phyloP scores from a whole-genome alignment of 2,797 vertebrate species.

The Mormyrops boulengeri region DNA sequence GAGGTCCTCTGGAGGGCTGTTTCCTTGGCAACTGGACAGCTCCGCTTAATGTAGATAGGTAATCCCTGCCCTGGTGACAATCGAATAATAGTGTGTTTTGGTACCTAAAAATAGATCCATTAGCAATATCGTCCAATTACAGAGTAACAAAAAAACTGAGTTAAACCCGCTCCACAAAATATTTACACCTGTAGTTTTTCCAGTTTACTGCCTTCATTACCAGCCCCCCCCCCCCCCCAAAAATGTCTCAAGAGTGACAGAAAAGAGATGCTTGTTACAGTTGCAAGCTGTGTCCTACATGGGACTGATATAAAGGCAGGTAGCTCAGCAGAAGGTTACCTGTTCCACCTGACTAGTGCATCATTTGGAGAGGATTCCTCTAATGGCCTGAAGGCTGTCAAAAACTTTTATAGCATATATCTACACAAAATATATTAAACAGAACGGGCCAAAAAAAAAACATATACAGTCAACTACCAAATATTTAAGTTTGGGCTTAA shows the following conservation, averaged over 20 bases:
- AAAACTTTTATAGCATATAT: neutral
- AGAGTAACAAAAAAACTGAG: neutral
- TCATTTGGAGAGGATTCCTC: neutral
- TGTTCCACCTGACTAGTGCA: neutral
- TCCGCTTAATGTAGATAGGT: slow-evolving; percentile 50
- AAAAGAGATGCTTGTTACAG: neutral
- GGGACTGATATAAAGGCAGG: neutral
- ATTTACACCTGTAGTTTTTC: neutral
- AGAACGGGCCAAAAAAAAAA: neutral
- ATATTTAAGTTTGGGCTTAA: neutral
- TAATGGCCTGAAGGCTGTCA: neutral
- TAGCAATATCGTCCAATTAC: slow-evolving; percentile 33
- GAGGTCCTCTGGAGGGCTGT: slow-evolving; percentile 51
- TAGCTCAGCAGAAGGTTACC: neutral
- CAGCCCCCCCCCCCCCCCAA: neutral
- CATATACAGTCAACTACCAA: neutral
- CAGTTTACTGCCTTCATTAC: neutral
- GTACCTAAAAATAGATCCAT: slow-evolving; percentile 19
- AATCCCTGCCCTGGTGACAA: slow-evolving; percentile 47
- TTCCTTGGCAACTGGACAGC: slow-evolving; percentile 61
- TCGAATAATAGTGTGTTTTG: slow-evolving; percentile 44
- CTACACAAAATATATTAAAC: neutral
- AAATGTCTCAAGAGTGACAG: neutral
- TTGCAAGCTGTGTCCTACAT: neutral
- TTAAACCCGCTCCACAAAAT: neutral